These are phyloP conservation scores for Corythornis vintsioides DNA, from an alignment of 2,113 vertebrate genomes.

Conservation along the genomic window DNA sequence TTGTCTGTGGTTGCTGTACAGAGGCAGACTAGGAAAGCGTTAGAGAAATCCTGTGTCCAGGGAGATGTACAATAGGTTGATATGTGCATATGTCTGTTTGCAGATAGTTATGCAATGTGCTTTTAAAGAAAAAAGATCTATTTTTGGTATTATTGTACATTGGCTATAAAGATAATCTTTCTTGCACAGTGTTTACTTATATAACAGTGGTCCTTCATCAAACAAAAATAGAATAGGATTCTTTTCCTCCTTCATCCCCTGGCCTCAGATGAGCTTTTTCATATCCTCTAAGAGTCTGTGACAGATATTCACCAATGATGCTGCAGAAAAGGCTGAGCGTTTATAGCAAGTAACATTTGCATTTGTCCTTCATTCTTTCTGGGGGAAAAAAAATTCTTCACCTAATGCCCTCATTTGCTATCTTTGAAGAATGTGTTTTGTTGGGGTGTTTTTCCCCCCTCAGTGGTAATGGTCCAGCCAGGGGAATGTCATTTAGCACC, in stretches of 20 bases:
- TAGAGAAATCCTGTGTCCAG: neutral
- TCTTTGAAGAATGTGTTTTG: neutral
- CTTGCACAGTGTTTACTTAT: neutral
- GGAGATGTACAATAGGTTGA: neutral
- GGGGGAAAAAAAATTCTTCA: neutral
- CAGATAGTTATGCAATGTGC: neutral
- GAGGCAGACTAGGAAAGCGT: neutral
- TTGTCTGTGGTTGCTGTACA: neutral
- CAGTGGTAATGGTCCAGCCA: neutral
- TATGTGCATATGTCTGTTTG: neutral
- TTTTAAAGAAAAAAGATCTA: neutral
- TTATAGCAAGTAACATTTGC: neutral
- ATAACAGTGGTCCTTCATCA: neutral
- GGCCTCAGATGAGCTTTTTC: neutral
- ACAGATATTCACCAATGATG: neutral
- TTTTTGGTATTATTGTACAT: neutral
- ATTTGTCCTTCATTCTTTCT: constrained; percentile 9
- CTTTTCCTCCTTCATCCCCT: neutral
- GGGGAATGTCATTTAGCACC: constrained; percentile 19
- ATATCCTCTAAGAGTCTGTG: neutral
- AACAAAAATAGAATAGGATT: neutral
- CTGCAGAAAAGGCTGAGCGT: neutral
- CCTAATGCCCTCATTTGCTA: neutral
- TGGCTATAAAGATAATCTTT: neutral
- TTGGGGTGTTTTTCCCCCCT: neutral